Evolutionary conservation across 2,888 invertebrate genomes (phyloP).

Genomic region (Epirrita christyi): DNA sequence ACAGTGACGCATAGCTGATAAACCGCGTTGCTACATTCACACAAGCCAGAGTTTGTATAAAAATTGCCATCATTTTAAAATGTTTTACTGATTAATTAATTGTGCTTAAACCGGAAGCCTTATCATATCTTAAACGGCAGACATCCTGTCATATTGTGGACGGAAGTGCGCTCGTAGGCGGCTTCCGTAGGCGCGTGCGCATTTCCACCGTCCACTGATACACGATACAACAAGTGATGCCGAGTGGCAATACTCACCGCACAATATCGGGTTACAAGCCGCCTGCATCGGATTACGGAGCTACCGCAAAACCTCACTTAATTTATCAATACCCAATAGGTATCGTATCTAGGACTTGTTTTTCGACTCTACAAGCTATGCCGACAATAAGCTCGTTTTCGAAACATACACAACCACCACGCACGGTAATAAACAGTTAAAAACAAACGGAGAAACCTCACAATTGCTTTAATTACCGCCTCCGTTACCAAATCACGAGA

Average conservation of each 20-base stretch:
- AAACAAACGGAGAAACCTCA: slow-evolving; percentile 78
- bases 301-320: slow-evolving; percentile 36
- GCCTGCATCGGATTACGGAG: slow-evolving; percentile 50
- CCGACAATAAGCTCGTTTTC: slow-evolving; percentile 54
- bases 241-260: slow-evolving; percentile 49
- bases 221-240: slow-evolving; percentile 45
- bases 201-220: slow-evolving; percentile 54
- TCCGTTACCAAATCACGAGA: slow-evolving; percentile 80
- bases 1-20: slow-evolving; percentile 8
- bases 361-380: slow-evolving; percentile 27
- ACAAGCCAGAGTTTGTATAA: neutral
- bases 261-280: slow-evolving; percentile 56
- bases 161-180: slow-evolving; percentile 67
- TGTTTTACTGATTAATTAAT: slow-evolving; percentile 11
- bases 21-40: slow-evolving; percentile 4
- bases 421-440: slow-evolving; percentile 71
- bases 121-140: slow-evolving; percentile 61
- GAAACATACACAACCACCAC: slow-evolving; percentile 61
- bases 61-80: slow-evolving; percentile 7
- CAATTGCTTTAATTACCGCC: slow-evolving; percentile 79
- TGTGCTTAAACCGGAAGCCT: slow-evolving; percentile 60
- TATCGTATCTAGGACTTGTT: neutral
- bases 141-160: slow-evolving; percentile 50
- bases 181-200: slow-evolving; percentile 77
- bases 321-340: slow-evolving; percentile 5